These are phyloP conservation scores for Heliconius cydno DNA, from an alignment of 2,888 invertebrate genomes.

Conservation along the genomic window DNA sequence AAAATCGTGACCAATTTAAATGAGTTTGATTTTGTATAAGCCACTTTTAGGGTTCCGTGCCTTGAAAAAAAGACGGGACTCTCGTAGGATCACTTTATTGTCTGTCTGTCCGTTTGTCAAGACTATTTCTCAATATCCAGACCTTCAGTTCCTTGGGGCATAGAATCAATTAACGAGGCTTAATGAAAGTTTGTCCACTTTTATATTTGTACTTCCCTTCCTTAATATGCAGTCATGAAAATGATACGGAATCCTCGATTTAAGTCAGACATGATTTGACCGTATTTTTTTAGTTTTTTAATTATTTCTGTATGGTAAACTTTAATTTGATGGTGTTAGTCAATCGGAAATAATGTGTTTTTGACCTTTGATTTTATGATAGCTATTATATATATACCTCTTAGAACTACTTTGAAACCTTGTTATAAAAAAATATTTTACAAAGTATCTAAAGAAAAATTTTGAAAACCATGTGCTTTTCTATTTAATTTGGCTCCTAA, in stretches of 20 bases:
- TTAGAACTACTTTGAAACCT: background rate
- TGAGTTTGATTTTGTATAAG: constrained; percentile 9
- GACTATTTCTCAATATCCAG: too few relatives aligned
- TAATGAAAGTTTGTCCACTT: background rate
- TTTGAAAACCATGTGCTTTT: too few relatives aligned
- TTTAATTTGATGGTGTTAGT: background rate
- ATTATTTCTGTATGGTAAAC: background rate
- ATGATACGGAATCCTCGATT: background rate
- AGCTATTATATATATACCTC: too few relatives aligned
- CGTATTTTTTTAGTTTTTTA: background rate
- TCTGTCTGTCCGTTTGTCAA: background rate
- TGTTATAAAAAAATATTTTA: background rate
- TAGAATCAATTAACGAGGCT: background rate
- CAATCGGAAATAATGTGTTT: background rate
- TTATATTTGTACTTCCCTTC: background rate
- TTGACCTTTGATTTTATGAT: constrained; percentile 6
- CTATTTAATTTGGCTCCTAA: too few relatives aligned
- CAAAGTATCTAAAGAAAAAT: background rate
- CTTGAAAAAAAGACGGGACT: background rate
- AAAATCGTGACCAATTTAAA: constrained; percentile 32
- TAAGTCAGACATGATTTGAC: background rate
- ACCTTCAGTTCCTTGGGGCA: background rate
- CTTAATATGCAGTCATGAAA: background rate
- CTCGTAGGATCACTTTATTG: background rate
- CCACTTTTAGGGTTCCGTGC: background rate